These are phyloP conservation scores for Campodea augens DNA, from an alignment of 1,140 invertebrate genomes.

Conservation along the genomic window DNA sequence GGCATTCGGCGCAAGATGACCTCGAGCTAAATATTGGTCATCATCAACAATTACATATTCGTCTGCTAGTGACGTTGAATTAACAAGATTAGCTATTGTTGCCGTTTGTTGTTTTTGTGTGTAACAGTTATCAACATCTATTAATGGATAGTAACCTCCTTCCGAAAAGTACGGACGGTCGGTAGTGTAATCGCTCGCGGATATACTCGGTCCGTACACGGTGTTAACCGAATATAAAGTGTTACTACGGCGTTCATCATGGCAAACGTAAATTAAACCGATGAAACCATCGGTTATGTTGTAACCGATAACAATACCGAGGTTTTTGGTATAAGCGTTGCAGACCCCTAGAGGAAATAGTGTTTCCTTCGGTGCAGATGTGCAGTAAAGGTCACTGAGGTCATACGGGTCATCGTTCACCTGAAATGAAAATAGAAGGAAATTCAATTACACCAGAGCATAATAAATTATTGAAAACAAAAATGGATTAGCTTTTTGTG, in stretches of 20 bases:
- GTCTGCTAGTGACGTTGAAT: neutral
- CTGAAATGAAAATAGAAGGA: too few relatives aligned
- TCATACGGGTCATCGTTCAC: too few relatives aligned
- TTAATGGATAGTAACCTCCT: neutral
- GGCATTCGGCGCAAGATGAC: slow-evolving; percentile 15
- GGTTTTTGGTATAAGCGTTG: too few relatives aligned
- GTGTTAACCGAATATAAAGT: neutral
- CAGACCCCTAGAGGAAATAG: too few relatives aligned
- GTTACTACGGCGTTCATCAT: neutral
- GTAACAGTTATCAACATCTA: neutral
- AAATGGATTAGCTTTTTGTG: too few relatives aligned
- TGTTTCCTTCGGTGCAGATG: too few relatives aligned
- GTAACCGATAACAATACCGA: too few relatives aligned
- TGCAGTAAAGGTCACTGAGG: too few relatives aligned
- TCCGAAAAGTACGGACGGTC: neutral
- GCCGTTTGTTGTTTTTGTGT: neutral
- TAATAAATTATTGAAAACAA: too few relatives aligned
- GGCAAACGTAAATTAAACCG: neutral
- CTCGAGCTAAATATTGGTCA: slow-evolving; percentile 11
- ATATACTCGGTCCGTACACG: neutral
- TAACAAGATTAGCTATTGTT: neutral
- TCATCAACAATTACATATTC: neutral
- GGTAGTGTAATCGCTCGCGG: neutral
- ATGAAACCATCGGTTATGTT: too few relatives aligned
- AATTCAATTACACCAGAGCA: too few relatives aligned